Evolutionary conservation across 2,888 invertebrate genomes (phyloP), one percentile per base, ranked within the genome.

Genomic region (Palloptera scutellata): DNA sequence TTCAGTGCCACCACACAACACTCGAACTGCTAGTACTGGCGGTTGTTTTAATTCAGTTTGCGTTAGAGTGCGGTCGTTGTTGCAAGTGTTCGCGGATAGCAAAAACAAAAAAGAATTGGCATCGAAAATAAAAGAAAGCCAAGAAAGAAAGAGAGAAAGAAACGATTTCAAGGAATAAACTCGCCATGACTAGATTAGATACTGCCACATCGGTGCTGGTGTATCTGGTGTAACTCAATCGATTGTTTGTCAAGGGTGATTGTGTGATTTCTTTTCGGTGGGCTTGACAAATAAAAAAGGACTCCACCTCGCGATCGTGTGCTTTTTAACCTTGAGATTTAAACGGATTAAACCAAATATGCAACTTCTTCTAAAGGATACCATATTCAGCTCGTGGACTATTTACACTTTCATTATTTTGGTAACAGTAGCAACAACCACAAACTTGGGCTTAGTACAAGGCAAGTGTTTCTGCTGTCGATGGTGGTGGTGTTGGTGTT

Each of bases 41-140:
- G 63, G 61, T 67, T 68, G 59, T 52, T 45, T 71, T 15, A 60
- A 66, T 17, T 78, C 79, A 82, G 82, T 81, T 77, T 75, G 66
- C 74, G 75, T 79, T 76, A 72, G 76, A 77, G 75, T 76, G 79
- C 77, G 77, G 73, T 76, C 76, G 76, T 74, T 72, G 80, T 78
- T 79, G 79, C 73, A 75, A 73, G 72, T 73, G 70, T 62, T 67
- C 65, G 72, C 72, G 72, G 71, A 61, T 52, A 17, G 40, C n/a
- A 12, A 61, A 55, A 40, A 64, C 15, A 13, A 19, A 3, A 19
- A 13, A 45, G 30, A 60, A 9, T 45, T 20, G n/a, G 48, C 20
- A 20, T 30, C 30, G 30, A 2, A 30, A 30, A 30, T 30, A 30
- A 30, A 30, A 30, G 30, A 30, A 30, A 11, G 11, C 43, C 59